Conservation (phyloP, 2,113 vertebrate species). For the Hiodon alosoides region DNA sequence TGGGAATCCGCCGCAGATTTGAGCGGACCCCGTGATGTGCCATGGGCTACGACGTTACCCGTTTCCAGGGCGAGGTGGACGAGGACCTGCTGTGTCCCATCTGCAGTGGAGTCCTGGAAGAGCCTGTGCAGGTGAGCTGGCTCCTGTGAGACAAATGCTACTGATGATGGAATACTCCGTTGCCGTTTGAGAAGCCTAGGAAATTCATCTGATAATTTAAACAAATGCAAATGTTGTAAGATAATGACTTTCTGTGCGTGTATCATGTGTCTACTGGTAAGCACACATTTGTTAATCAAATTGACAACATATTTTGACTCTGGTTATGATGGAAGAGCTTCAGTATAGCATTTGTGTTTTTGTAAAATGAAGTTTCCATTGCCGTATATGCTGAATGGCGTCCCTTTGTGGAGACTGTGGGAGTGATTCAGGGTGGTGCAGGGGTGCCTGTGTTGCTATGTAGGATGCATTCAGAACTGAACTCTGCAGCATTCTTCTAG, state of each 20-base stretch:
- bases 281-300: too few species aligned
- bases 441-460: too few species aligned
- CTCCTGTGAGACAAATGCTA: too few species aligned
- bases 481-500: too few species aligned
- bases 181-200: too few species aligned
- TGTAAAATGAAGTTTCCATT: background rate
- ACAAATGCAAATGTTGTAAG: too few species aligned
- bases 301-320: too few species aligned
- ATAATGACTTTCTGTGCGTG: too few species aligned
- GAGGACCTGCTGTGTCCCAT: conserved; percentile 81
- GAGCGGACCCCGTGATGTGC: conserved; percentile 65
- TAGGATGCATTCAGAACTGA: too few species aligned
- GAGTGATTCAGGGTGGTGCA: background rate
- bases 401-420: background rate
- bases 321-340: background rate
- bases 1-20: conserved; percentile 39
- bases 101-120: conserved; percentile 79
- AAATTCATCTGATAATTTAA: too few species aligned
- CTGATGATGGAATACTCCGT: too few species aligned
- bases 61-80: conserved; percentile 78
- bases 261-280: too few species aligned
- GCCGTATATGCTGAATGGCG: background rate
- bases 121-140: conserved; percentile 69
- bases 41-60: conserved; percentile 80
- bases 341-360: background rate